Conservation (phyloP, 1,140 invertebrate species). For the Neodiprion pinetum region DNA sequence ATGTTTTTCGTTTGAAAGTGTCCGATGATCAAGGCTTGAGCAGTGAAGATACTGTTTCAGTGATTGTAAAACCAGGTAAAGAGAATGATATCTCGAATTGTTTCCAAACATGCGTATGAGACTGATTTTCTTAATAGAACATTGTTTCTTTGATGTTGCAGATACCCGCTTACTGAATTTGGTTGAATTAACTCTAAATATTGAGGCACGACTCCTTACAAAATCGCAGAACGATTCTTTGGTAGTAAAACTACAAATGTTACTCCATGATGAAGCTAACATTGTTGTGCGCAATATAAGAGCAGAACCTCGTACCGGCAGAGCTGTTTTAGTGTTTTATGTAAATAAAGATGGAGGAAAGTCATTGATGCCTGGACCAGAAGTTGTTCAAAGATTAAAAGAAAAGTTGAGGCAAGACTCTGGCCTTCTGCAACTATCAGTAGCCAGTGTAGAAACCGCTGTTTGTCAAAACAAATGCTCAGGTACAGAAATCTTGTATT, state of each 20-base stretch:
- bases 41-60: slow-evolving; percentile 80
- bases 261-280: slow-evolving; percentile 73
- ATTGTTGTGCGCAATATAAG: slow-evolving; percentile 70
- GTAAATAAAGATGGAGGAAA: slow-evolving; percentile 62
- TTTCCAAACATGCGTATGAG: not conserved
- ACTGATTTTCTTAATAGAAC: slow-evolving; percentile 16
- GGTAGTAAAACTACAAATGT: slow-evolving; percentile 76
- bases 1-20: slow-evolving; percentile 88
- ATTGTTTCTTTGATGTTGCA: slow-evolving; percentile 36
- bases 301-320: slow-evolving; percentile 66
- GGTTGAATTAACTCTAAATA: slow-evolving; percentile 81
- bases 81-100: slow-evolving; percentile 12
- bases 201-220: slow-evolving; percentile 75
- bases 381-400: slow-evolving; percentile 70
- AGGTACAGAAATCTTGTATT: slow-evolving; percentile 52
- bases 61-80: slow-evolving; percentile 81
- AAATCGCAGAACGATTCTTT: slow-evolving; percentile 77
- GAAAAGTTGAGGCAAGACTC: slow-evolving; percentile 74
- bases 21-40: slow-evolving; percentile 87
- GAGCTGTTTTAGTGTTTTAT: slow-evolving; percentile 70
- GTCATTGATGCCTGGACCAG: slow-evolving; percentile 61
- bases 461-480: slow-evolving; percentile 95
- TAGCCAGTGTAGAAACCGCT: slow-evolving; percentile 79
- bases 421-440: slow-evolving; percentile 74
- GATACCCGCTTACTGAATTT: slow-evolving; percentile 78